A percentile compares a stretch with the other conserved stretches of the same genome.
Conservation (phyloP, 2,113 vertebrate species). For the Cariama cristata region DNA sequence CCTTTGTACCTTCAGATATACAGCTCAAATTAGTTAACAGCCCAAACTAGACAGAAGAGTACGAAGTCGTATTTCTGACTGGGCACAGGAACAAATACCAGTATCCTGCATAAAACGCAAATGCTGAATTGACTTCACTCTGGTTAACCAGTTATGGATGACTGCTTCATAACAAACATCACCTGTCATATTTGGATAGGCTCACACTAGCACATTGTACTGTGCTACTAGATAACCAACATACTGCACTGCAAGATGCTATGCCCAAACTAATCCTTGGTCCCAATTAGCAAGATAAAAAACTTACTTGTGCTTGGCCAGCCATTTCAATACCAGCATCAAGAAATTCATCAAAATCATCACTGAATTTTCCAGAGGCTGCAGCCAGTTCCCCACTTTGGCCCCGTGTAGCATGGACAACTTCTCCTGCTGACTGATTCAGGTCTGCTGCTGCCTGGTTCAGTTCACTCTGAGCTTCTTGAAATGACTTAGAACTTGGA, state of each 20-base stretch:
- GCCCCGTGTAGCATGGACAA: constrained; percentile 94
- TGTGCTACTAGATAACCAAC: not conserved
- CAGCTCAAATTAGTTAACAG: not conserved
- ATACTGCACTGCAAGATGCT: not conserved
- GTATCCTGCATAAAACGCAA: not conserved
- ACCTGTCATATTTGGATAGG: not conserved
- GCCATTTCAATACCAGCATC: constrained; percentile 99
- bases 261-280: not conserved
- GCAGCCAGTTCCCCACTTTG: constrained; percentile 92
- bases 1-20: not conserved
- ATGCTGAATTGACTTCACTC: not conserved
- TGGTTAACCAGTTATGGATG: not conserved
- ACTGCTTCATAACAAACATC: not conserved
- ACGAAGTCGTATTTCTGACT: accelerated
- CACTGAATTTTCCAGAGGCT: constrained; percentile 96
- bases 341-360: constrained; percentile 98
- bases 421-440: constrained; percentile 97
- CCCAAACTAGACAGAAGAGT: not conserved
- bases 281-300: not conserved
- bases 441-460: constrained; percentile 97
- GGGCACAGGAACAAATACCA: not conserved
- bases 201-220: not conserved
- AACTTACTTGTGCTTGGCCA: constrained; percentile 92
- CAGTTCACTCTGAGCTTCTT: constrained; percentile 96
- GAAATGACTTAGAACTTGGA: constrained; percentile 93